Conservation (phyloP, 2,113 vertebrate species). For the Phyllopteryx taeniolatus region DNA sequence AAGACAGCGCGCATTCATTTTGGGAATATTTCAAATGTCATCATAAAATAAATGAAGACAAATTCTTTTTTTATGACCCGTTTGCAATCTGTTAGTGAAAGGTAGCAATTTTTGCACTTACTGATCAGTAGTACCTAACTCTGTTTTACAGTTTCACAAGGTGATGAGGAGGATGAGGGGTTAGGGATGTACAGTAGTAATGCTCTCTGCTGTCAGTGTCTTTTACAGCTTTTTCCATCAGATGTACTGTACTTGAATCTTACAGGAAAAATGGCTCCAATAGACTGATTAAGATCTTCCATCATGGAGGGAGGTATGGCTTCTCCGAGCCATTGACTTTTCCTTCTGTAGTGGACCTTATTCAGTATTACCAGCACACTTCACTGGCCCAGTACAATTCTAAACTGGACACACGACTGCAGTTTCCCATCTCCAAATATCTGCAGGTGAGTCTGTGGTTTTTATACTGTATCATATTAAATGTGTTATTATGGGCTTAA, state of each 20-base stretch:
- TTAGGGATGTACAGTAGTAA: not conserved
- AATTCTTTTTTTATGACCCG: no score
- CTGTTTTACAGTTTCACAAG: not conserved
- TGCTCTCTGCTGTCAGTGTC: not conserved
- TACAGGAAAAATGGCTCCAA: conserved; percentile 96
- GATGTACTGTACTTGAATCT: conserved; percentile 25
- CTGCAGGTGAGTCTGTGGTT: conserved; percentile 79
- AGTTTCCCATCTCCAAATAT: conserved; percentile 91
- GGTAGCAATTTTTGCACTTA: not conserved
- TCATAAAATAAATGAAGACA: no score
- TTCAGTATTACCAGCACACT: conserved; percentile 91
- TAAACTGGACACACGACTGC: conserved; percentile 90
- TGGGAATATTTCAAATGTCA: no score
- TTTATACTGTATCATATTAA: not conserved
- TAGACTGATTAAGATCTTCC: conserved; percentile 96
- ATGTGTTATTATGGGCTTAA: not conserved
- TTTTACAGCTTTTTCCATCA: not conserved
- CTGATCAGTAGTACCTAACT: not conserved
- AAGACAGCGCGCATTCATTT: no score
- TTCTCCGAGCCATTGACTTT: conserved; percentile 96
- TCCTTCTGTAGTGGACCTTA: conserved; percentile 90
- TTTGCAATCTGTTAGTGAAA: not conserved
- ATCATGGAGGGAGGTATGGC: conserved; percentile 88
- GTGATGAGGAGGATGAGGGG: not conserved
- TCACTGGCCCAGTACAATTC: conserved; percentile 95